Conservation (phyloP, 2,113 vertebrate genomes). For the Corvus hawaiiensis region DNA sequence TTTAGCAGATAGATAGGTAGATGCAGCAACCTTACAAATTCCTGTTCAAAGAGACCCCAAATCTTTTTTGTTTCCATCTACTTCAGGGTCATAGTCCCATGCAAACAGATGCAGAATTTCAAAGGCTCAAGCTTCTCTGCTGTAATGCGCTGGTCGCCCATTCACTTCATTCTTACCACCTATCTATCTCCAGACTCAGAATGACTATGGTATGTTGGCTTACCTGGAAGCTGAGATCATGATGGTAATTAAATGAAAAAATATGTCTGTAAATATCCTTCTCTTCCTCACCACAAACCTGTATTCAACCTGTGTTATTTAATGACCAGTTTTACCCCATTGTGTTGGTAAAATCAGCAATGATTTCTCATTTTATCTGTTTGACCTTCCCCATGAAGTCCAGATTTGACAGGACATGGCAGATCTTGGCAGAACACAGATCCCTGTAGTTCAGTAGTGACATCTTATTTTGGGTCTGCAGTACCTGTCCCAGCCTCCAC, state of each 20-base stretch:
- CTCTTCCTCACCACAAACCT: not conserved
- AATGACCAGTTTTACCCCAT: not conserved
- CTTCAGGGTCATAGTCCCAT: not conserved
- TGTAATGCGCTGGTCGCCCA: accelerated
- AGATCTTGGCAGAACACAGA: not conserved
- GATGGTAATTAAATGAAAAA: not conserved
- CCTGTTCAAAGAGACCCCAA: not conserved
- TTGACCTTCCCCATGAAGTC: not conserved
- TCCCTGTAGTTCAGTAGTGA: not conserved
- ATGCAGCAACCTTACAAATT: not conserved
- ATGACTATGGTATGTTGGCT: not conserved
- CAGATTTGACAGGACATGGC: not conserved
- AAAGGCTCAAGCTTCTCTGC: not conserved
- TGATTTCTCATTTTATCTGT: not conserved
- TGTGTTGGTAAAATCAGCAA: accelerated
- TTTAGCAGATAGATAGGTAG: not conserved
- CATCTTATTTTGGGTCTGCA: accelerated
- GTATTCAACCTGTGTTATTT: not conserved
- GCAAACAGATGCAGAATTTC: not conserved
- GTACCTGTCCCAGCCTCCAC: not conserved
- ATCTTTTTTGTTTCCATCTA: not conserved
- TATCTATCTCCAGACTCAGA: not conserved
- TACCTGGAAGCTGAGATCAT: not conserved
- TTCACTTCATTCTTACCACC: not conserved
- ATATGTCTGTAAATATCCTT: not conserved